A percentile compares a stretch with the other conserved stretches of the same genome.
Conservation (phyloP, 2,888 invertebrate genomes). For the Leucophenga montana region DNA sequence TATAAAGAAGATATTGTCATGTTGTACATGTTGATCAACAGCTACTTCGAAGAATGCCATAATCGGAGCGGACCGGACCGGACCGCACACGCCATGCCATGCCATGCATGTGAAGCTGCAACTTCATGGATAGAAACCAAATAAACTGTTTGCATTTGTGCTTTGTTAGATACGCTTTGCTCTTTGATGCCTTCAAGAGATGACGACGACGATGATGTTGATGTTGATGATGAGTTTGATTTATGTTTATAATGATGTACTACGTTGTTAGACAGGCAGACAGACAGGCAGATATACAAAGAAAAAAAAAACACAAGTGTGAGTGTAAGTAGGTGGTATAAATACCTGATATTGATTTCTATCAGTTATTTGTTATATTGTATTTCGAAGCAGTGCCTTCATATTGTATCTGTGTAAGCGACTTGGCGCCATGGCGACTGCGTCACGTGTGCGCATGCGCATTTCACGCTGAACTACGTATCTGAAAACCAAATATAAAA, state of each 20-base stretch:
- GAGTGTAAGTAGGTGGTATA: slow-evolving; percentile 24
- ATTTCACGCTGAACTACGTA: slow-evolving; percentile 27
- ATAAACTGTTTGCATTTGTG: too few relatives aligned
- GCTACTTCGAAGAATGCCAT: slow-evolving; percentile 18
- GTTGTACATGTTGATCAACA: slow-evolving; percentile 27
- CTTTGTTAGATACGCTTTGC: slow-evolving; percentile 15
- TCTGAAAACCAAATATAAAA: not conserved
- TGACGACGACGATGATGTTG: not conserved
- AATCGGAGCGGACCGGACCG: too few relatives aligned
- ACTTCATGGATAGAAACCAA: not conserved
- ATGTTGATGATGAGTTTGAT: slow-evolving; percentile 6
- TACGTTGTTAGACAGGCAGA: too few relatives aligned
- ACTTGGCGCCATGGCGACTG: slow-evolving; percentile 38
- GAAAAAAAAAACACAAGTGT: not conserved
- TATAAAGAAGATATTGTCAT: slow-evolving; percentile 17
- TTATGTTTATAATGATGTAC: not conserved
- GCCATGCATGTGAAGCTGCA: slow-evolving; percentile 6
- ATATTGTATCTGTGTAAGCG: not conserved
- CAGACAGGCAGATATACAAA: not conserved
- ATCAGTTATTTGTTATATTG: not conserved
- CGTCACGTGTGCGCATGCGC: slow-evolving; percentile 31
- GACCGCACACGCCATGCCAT: slow-evolving; percentile 17
- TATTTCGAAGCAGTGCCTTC: slow-evolving; percentile 4
- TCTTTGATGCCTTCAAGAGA: not conserved
- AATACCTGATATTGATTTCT: slow-evolving; percentile 17